Evolutionary conservation across 2,888 invertebrate genomes (phyloP).

Genomic region (Cenopis cana): DNA sequence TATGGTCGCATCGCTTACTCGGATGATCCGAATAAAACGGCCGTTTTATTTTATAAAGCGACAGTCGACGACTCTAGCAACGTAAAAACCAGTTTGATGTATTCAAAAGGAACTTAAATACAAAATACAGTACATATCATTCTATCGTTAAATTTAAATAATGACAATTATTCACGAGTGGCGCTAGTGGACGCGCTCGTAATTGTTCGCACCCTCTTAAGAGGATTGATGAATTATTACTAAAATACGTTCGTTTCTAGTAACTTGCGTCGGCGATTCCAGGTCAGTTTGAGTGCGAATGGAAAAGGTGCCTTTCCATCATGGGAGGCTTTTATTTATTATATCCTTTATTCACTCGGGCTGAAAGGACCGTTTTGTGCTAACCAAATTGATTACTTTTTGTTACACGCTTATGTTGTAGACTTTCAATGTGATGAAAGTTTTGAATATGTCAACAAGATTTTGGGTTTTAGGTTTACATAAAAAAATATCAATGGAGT

Average conservation of each 20-base stretch:
- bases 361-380: slow-evolving; percentile 31
- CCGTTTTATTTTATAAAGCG: no score
- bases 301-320: slow-evolving; percentile 42
- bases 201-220: no score
- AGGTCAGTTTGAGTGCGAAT: slow-evolving; percentile 34
- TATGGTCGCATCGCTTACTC: no score
- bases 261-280: slow-evolving; percentile 3
- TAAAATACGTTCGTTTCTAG: not conserved
- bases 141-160: no score
- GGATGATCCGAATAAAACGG: no score
- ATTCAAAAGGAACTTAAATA: no score
- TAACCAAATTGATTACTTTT: slow-evolving; percentile 40
- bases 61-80: no score
- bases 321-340: slow-evolving; percentile 35
- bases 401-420: slow-evolving; percentile 4
- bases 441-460: not conserved
- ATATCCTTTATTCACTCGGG: slow-evolving; percentile 39
- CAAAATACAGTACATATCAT: no score
- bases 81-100: no score
- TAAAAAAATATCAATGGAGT: not conserved
- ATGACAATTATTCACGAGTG: no score
- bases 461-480: not conserved
- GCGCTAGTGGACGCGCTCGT: no score
- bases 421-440: not conserved
- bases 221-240: no score